phyloP scores from a whole-genome alignment of 1,140 invertebrate genomes.

The Cydia pomonella region DNA sequence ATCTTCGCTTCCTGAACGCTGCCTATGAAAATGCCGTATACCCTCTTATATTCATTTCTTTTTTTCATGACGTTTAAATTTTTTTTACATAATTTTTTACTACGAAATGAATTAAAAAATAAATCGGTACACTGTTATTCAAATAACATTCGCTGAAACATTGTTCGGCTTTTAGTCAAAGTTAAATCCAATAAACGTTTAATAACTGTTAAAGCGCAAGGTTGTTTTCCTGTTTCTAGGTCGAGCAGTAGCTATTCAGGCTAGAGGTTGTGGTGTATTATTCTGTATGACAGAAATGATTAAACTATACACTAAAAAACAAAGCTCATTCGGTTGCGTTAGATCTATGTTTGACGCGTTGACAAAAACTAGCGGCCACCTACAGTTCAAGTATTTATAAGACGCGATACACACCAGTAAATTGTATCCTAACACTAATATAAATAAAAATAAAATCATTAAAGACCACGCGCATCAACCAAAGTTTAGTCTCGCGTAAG shows the following conservation, averaged over 20 bases:
- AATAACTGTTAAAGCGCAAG: not conserved
- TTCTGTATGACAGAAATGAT: not conserved
- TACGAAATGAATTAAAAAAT: not conserved
- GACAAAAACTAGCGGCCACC: not conserved
- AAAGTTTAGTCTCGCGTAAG: too few species aligned
- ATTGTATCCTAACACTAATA: too few species aligned
- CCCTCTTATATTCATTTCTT: too few species aligned
- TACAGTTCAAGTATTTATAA: too few species aligned
- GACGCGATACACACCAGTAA: too few species aligned
- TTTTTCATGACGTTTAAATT: not conserved
- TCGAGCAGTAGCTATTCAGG: not conserved
- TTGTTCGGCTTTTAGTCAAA: not conserved
- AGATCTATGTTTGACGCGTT: not conserved
- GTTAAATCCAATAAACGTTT: conserved; percentile 9
- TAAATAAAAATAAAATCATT: too few species aligned
- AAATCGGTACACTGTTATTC: not conserved
- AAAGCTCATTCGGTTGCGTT: too few species aligned
- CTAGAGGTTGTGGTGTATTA: not conserved
- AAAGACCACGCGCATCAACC: too few species aligned
- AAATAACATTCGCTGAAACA: not conserved
- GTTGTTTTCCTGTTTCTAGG: not conserved
- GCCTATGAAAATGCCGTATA: too few species aligned
- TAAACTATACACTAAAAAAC: not conserved
- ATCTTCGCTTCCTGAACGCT: too few species aligned
- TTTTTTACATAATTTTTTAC: not conserved